Conservation (phyloP, 2,888 invertebrate genomes). For the Acrobasis repandana region DNA sequence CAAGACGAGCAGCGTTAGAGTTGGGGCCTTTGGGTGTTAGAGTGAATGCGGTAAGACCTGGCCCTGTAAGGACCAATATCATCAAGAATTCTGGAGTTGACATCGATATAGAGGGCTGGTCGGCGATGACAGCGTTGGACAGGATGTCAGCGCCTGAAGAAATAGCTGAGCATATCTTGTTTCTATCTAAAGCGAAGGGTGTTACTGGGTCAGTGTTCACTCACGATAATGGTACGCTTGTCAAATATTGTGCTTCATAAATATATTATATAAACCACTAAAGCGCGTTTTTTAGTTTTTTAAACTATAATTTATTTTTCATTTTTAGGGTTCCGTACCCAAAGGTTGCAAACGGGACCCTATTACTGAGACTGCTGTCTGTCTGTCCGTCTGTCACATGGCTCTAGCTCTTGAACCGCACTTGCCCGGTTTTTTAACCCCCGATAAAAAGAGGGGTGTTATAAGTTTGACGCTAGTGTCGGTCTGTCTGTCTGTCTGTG, state of each 20-base stretch:
- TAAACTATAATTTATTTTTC: too few relatives aligned
- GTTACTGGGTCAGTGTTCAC: conserved; percentile 28
- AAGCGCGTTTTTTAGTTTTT: too few relatives aligned
- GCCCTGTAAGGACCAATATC: conserved; percentile 26
- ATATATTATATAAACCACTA: too few relatives aligned
- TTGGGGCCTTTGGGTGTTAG: conserved; percentile 27
- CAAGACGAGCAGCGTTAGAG: conserved; percentile 28
- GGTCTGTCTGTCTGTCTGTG: too few relatives aligned
- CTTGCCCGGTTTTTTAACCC: too few relatives aligned
- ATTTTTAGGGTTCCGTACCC: too few relatives aligned
- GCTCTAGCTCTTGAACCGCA: too few relatives aligned
- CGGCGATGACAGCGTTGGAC: conserved; percentile 28
- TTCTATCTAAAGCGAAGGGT: conserved; percentile 35
- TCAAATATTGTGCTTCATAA: conserved; percentile 14
- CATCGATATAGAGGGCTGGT: background rate
- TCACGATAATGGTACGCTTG: conserved; percentile 16
- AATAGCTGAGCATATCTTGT: conserved; percentile 37
- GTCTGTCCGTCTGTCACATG: too few relatives aligned
- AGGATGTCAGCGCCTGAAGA: conserved; percentile 35
- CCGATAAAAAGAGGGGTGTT: too few relatives aligned
- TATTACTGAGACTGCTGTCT: too few relatives aligned
- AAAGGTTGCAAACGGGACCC: too few relatives aligned
- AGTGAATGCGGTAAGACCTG: conserved; percentile 32
- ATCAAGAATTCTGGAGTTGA: conserved; percentile 3
- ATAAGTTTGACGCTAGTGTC: too few relatives aligned